Percentiles rank a stretch among this genome's conserved stretches.
Conservation (phyloP, 2,797 vertebrate species). For the Ficedula albicollis region DNA sequence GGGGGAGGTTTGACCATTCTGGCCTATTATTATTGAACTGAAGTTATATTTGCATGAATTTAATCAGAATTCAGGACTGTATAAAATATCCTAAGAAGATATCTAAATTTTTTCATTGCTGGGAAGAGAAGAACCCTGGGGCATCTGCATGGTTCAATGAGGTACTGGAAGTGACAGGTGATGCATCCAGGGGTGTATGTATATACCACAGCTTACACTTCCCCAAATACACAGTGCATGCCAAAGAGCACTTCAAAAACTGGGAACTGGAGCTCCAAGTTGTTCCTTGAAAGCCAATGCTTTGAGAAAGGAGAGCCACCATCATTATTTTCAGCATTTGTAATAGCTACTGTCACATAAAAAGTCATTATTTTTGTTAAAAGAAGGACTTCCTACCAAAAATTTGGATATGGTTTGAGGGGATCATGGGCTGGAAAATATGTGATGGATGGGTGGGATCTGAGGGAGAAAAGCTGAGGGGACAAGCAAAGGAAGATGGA, state of each 20-base stretch:
- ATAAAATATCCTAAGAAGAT: neutral
- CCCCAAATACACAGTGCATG: neutral
- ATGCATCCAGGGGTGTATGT: neutral
- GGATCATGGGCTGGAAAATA: neutral
- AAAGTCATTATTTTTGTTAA: neutral
- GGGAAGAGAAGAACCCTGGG: neutral
- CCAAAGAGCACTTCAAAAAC: neutral
- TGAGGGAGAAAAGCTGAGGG: neutral
- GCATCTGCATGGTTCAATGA: neutral
- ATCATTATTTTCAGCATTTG: neutral
- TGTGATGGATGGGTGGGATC: neutral
- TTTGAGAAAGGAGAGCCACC: neutral
- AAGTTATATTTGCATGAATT: neutral
- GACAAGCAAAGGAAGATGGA: neutral
- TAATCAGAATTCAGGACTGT: neutral
- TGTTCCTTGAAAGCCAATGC: neutral
- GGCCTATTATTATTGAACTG: neutral
- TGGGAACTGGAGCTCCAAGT: neutral
- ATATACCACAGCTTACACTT: neutral
- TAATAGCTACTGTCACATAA: neutral
- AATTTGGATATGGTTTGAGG: neutral
- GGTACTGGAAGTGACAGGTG: neutral
- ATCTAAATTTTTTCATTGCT: neutral
- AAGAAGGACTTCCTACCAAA: neutral
- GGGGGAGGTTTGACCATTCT: neutral